Percentiles rank a stretch among this genome's conserved stretches.
Conservation (phyloP, 2,797 vertebrate genomes). For the Philypnodon macrostomus region DNA sequence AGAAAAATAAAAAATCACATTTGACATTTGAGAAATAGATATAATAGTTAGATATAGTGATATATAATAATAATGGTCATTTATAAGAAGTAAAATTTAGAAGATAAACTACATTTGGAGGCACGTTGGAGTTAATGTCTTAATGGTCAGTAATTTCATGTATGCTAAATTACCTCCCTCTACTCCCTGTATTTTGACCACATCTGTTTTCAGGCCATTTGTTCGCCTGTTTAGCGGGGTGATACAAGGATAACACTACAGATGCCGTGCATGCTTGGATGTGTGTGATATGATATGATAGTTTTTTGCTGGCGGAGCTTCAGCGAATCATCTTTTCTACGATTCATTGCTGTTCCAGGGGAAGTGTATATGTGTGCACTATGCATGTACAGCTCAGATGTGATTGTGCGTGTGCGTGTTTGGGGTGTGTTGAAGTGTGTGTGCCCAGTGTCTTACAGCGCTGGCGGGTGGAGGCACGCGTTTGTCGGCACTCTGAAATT, state of each 20-base stretch:
- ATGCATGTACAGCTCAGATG: slow-evolving; percentile 26
- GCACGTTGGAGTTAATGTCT: neutral
- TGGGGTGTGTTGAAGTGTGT: slow-evolving; percentile 27
- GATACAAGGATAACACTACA: slow-evolving; percentile 69
- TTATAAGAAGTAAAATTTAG: too few relatives aligned
- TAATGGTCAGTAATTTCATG: slow-evolving; percentile 9
- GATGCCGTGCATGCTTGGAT: slow-evolving; percentile 68
- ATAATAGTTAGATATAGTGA: too few relatives aligned
- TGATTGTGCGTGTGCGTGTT: slow-evolving; percentile 21
- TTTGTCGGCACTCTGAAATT: slow-evolving; percentile 74
- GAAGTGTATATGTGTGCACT: slow-evolving; percentile 30
- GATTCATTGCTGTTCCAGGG: slow-evolving; percentile 58
- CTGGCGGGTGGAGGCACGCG: slow-evolving; percentile 65
- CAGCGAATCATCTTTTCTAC: slow-evolving; percentile 61
- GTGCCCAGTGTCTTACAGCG: slow-evolving; percentile 54
- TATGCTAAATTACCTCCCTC: slow-evolving; percentile 20
- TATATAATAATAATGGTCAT: too few relatives aligned
- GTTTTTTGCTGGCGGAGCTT: slow-evolving; percentile 61
- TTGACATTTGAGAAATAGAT: too few relatives aligned
- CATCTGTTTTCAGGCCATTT: slow-evolving; percentile 39
- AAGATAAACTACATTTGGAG: neutral
- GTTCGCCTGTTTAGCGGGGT: slow-evolving; percentile 50
- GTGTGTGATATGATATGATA: slow-evolving; percentile 77
- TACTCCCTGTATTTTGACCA: slow-evolving; percentile 24
- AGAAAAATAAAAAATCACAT: slow-evolving; percentile 3